Base-by-base conservation (phyloP, 2,113 vertebrate genomes). In the Colinus virginianus region DNA sequence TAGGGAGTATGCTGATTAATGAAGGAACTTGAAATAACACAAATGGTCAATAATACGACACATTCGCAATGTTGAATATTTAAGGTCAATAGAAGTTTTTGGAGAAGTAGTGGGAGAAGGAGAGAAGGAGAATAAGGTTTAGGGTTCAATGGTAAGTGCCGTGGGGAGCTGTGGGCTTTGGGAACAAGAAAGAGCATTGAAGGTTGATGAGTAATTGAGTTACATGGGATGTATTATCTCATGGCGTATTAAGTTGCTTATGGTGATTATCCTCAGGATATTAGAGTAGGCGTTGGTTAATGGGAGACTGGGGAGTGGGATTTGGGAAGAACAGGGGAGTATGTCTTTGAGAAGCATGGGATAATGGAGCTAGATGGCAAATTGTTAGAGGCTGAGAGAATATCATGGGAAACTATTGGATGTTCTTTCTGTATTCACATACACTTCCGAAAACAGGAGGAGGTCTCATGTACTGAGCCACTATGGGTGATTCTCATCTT, bases 221-320 rank as follows among this genome's bases (percentile, higher is more conserved):
- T 90, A 45, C 38, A 25, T n/a, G 40, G 62, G 62, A 76, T 76
- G 36, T 56, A 89, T 94, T 92, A 81, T 81, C 89, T 88, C 62
- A 64, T 68, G 30, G 49, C 64, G 8, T 56, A 78, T 91, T 80
- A 81, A 84, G 22, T 87, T 80, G 38, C 59, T 84, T 63, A 22
- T 78, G 40, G 30, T 91, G 61, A 93, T 86, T 91, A 84, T 81
- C 43, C 51, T 90, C 61, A 84, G 61, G 48, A 78, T 87, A 26
- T 84, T 85, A 85, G 84, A 76, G 82, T 86, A 83, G 86, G 61
- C 12, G 1, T 78, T 93, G 53, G 62, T 87, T 92, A 87, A 81
- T 72, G 80, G 86, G 66, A 76, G 74, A 53, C 70, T 36, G 56
- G 58, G 77, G 86, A 90, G 58, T 49, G 49, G 28, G 61, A 61